These are phyloP conservation scores for Dryadula phaetusa DNA, from an alignment of 2,888 invertebrate genomes.

Conservation along the genomic window DNA sequence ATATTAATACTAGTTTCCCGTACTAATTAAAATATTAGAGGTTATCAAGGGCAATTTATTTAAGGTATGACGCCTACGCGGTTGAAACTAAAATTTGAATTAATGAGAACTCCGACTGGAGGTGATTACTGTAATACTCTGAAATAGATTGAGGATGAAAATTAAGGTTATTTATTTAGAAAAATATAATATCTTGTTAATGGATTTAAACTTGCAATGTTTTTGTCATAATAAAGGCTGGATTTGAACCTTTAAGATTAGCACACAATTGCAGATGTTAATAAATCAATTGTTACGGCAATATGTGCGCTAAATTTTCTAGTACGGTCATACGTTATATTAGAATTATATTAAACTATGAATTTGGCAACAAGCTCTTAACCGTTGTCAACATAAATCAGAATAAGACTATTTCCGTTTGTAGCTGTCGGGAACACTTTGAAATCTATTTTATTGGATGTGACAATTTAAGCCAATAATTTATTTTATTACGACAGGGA, in stretches of 20 bases:
- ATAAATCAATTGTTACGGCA: background rate
- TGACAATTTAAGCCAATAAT: slow-evolving; percentile 20
- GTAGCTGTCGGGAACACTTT: slow-evolving; percentile 14
- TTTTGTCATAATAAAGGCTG: no score
- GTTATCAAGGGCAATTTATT: slow-evolving; percentile 19
- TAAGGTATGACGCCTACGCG: slow-evolving; percentile 11
- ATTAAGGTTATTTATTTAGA: background rate
- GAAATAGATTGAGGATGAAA: background rate
- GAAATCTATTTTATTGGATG: slow-evolving; percentile 18
- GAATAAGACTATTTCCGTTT: slow-evolving; percentile 17
- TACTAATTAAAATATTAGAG: slow-evolving; percentile 2
- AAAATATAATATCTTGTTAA: background rate
- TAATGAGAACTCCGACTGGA: background rate
- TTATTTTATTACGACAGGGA: slow-evolving; percentile 59
- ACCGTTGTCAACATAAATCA: slow-evolving; percentile 28
- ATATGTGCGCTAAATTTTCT: background rate
- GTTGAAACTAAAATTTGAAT: background rate
- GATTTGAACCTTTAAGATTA: no score
- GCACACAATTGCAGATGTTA: no score
- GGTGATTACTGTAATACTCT: background rate
- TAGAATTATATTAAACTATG: slow-evolving; percentile 12
- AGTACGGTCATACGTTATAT: background rate
- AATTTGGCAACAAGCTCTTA: slow-evolving; percentile 15
- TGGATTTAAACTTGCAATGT: background rate
- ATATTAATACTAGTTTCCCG: background rate